Evolutionary conservation across 1,140 invertebrate species (phyloP).

Genomic region (Nixonia krombeini): DNA sequence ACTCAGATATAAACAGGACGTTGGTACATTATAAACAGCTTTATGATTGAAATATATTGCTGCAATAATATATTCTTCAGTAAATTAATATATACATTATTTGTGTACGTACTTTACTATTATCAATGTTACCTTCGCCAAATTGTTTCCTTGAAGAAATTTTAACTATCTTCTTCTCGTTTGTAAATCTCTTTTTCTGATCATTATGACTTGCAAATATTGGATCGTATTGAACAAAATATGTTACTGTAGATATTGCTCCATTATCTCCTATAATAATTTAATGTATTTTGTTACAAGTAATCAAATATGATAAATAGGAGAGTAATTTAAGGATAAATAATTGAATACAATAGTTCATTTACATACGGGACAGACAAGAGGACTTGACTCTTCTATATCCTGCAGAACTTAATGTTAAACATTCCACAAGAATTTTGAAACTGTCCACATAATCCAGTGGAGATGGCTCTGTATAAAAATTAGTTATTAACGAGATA

Average conservation of each 20-base stretch:
- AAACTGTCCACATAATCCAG: slow-evolving; percentile 56
- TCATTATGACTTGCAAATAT: slow-evolving; percentile 37
- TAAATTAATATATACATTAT: too few relatives aligned
- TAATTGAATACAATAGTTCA: slow-evolving; percentile 1
- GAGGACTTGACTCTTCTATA: slow-evolving; percentile 62
- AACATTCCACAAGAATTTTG: slow-evolving; percentile 54
- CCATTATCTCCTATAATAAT: slow-evolving; percentile 43
- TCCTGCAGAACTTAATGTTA: slow-evolving; percentile 58
- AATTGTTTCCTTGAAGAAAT: slow-evolving; percentile 57
- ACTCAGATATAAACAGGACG: slow-evolving; percentile 37
- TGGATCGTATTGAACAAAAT: slow-evolving; percentile 60
- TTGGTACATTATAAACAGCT: slow-evolving; percentile 53
- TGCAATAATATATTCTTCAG: too few relatives aligned
- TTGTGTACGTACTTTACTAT: too few relatives aligned
- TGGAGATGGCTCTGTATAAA: slow-evolving; percentile 41
- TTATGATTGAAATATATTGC: slow-evolving; percentile 61
- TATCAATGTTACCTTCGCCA: slow-evolving; percentile 57
- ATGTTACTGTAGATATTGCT: slow-evolving; percentile 49
- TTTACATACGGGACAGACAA: slow-evolving; percentile 52
- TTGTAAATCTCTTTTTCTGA: slow-evolving; percentile 45
- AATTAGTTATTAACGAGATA: background rate
- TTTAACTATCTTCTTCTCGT: slow-evolving; percentile 51
- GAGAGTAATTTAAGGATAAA: background rate
- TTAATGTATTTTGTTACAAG: background rate
- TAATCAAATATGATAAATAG: slow-evolving; percentile 12